Base-by-base conservation (phyloP, 2,113 vertebrate species). In the Epinephelus lanceolatus region DNA sequence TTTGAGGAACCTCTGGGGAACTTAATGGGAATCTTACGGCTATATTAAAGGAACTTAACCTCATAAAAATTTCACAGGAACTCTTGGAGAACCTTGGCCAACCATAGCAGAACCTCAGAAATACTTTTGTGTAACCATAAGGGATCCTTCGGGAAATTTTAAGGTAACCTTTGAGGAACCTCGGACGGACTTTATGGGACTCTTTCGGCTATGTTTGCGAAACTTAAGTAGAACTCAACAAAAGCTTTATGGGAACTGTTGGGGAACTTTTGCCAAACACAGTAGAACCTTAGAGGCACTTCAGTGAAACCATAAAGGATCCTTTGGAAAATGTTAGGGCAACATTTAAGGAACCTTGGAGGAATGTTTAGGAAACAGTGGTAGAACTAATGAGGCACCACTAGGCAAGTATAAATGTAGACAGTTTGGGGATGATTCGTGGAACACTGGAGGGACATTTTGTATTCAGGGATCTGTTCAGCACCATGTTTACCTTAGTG, bases 401-500 rank as follows among this genome's bases (percentile, higher is more conserved):
- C 4, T 11, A 42, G 40, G 40, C 10, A 11, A 42, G 40, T 42
- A 45, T 45, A 12, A 33, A 4, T 17, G 0, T 51, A n/a, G 55
- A 57, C 6, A 6, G 5, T 15, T 27, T 59, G 12, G 56, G 13
- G 23, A 21, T n/a, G 7, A n/a, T n/a, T 11, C 3, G 21, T n/a
- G 9, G 53, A 59, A 63, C 19, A 8, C 40, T 4, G 14, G 67
- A 59, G 68, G 51, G 51, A 71, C 13, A 3, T 33, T 63, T 6
- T 6, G n/a, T 71, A 21, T 25, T 42, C 37, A 47, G 17, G 63
- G 51, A 12, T 57, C 42, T 80, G 59, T 72, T 62, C 8, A 78
- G 75, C 75, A 78, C 55, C 65, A 55, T 55, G 57, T 30, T 60
- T 7, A 12, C 23, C n/a, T 59, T 15, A 6, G 13, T 40, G 47